Percentiles rank a stretch among this genome's conserved stretches.
These are phyloP conservation scores for Cephus pulcher DNA, from an alignment of 2,888 invertebrate genomes.

Conservation along the genomic window DNA sequence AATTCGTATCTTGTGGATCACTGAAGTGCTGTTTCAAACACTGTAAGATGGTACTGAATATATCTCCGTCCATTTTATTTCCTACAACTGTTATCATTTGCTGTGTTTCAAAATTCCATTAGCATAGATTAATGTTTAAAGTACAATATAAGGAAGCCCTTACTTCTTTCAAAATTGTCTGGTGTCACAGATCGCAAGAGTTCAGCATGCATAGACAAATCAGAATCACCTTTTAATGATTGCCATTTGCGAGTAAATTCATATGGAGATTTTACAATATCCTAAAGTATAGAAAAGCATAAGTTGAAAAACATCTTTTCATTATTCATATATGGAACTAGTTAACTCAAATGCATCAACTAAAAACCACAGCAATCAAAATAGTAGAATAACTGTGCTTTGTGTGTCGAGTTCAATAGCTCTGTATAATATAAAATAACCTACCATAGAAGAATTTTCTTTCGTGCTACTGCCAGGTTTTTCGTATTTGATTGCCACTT, in stretches of 20 bases:
- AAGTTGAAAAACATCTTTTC: not conserved
- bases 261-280: conserved; percentile 51
- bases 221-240: conserved; percentile 51
- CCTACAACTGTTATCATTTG: conserved; percentile 58
- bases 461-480: not conserved
- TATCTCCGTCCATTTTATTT: conserved; percentile 63
- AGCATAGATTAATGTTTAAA: conserved; percentile 2
- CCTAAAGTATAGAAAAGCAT: not conserved
- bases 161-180: conserved; percentile 41
- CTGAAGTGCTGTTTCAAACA: conserved; percentile 62
- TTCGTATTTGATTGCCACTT: not conserved
- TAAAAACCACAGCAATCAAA: not conserved
- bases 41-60: conserved; percentile 60
- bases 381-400: not conserved
- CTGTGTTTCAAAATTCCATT: not conserved
- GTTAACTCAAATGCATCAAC: not conserved
- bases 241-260: conserved; percentile 63
- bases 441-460: not conserved
- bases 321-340: not conserved
- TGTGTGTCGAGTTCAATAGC: too few relatives aligned
- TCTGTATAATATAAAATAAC: not conserved
- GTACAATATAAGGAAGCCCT: conserved; percentile 41
- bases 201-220: conserved; percentile 52
- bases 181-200: conserved; percentile 55
- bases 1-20: conserved; percentile 48